Percentiles rank a stretch among this genome's conserved stretches.
These are phyloP conservation scores for Glaucidium brasilianum DNA, from an alignment of 2,113 vertebrate species.

Conservation along the genomic window DNA sequence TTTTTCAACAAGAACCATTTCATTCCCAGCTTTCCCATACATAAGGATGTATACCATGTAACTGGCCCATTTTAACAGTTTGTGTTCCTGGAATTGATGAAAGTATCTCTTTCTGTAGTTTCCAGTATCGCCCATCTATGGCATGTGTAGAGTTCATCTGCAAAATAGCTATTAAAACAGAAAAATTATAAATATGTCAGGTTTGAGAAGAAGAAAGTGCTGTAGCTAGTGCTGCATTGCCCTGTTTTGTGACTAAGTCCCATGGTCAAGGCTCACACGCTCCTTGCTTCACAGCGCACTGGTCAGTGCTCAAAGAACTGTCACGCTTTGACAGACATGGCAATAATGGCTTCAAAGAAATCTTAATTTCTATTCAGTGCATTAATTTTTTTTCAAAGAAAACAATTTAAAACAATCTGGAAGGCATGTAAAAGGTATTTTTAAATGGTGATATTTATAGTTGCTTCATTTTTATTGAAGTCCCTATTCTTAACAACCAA, in stretches of 20 bases:
- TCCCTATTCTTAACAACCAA: conserved; percentile 56
- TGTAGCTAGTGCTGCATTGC: background rate
- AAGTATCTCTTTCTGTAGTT: background rate
- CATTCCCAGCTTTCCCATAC: background rate
- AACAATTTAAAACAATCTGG: conserved; percentile 39
- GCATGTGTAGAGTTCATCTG: background rate
- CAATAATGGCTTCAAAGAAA: conserved; percentile 22
- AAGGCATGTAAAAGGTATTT: conserved; percentile 53
- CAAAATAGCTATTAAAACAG: background rate
- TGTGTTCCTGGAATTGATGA: background rate
- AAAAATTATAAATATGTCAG: background rate
- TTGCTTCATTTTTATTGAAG: conserved; percentile 39
- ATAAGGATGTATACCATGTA: no score
- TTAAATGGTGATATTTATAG: conserved; percentile 64
- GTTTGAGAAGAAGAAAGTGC: background rate
- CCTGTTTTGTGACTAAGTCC: background rate
- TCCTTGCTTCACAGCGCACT: background rate
- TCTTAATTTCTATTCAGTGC: background rate
- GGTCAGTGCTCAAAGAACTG: background rate
- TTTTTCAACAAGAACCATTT: background rate
- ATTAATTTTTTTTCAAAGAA: conserved; percentile 1
- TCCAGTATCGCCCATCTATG: background rate
- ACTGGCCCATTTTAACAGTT: background rate
- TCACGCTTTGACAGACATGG: background rate
- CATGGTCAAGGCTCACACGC: rapidly evolving